Base-by-base conservation (phyloP, 2,797 vertebrate species). In the Coracias cyanogaster region DNA sequence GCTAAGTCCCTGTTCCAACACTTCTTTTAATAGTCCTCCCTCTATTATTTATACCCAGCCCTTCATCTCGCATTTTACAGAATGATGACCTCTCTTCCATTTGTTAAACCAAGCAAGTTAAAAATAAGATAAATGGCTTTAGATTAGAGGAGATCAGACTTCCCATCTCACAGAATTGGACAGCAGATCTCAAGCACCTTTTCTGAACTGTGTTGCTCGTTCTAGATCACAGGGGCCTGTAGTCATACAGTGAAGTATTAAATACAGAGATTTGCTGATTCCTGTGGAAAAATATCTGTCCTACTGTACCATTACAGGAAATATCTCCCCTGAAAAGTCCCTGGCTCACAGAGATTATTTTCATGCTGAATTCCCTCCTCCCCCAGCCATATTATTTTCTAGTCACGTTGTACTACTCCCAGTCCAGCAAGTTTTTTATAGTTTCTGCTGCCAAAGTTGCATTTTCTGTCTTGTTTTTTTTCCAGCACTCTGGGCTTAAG, bases 361-460 rank as follows among this genome's bases (percentile, higher is more conserved):
- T 48, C 16, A 18, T 71, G 65, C 11, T 81, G 60, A 89, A 71
- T 74, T 83, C 35, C 24, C 9, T 86, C 25, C 62, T 89, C 11
- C 11, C 2, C 2, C 29, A 46, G 28, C 16, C 14, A 37, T 35
- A 15, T 2, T 66, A 1, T 82, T 90, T 91, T 93, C 46, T 35
- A 76, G 35, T 62, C n/a, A 77, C 21, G 5, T 83, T 31, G 35
- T 33, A 45, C 6, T 83, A 48, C 65, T 81, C 66, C 41, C 21
- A 93, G 9, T 26, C 21, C 46, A 76, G 35, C 6, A 31, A 86
- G 12, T 1, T 90, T 89, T 90, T 93, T n/a, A 65, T 28, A 82
- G 57, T 43, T 89, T 11, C 17, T 74, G 17, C 5, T 65, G 0
- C 28, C 0, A 0, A 41, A 19, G 16, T 41, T 83, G 31, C 49